Evolutionary conservation across 2,113 vertebrate genomes (phyloP), one percentile per base, ranked within the genome.

Genomic region (Oncorhynchus kisutch): DNA sequence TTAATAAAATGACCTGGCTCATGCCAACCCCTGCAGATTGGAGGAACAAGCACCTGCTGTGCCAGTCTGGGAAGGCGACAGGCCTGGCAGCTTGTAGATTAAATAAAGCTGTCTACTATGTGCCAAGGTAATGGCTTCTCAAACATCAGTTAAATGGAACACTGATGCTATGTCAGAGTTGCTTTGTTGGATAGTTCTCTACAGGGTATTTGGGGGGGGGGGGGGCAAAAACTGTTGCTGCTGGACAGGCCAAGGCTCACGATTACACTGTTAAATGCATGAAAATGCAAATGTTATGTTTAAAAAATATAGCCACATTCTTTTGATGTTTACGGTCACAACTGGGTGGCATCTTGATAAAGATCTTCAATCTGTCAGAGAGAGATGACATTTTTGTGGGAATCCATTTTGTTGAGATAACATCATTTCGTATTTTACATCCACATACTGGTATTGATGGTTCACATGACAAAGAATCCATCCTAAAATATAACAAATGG

Each of bases 71-170:
- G 85, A 88, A 78, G 74, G 76, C 76, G 87, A 87, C 82, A 70
- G 81, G 77, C 77, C 85, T 89, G 86, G 90, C 85, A 91, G 89
- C 85, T 88, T 88, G 89, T 74, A 89, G 88, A 89, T 92, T 91
- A 90, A 90, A 92, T 92, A 90, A 90, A 90, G 83, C 86, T 87
- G 90, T 90, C 89, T 90, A 74, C 80, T 91, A 87, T 62, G 76
- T 90, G 88, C 89, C 88, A 90, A 84, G 84, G 82, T 88, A 90
- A 89, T 86, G 86, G 86, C 85, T 87, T 91, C 85, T 85, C 89
- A 88, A 86, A 88, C 80, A 83, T 78, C 54, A 85, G 87, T 85
- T 90, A 89, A 89, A 91, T 88, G 88, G 79, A 85, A 88, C 87
- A 87, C 85, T 89, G 86, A 85, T 88, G 86, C 81, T 20, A 70